Conservation (phyloP, 2,888 invertebrate species). For the Drosophila flavopinicola region DNA sequence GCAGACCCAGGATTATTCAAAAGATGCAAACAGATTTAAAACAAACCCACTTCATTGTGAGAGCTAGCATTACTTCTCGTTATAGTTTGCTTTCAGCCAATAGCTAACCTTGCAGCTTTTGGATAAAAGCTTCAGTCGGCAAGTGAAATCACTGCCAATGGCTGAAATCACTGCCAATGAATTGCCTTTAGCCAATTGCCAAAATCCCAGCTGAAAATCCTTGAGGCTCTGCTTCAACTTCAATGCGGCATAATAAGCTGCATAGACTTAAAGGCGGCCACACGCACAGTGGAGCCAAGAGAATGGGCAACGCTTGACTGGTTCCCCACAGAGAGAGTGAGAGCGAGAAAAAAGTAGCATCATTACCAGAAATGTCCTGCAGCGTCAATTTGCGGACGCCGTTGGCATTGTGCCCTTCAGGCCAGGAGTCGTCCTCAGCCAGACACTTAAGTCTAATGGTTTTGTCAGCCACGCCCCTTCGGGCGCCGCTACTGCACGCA, state of each 20-base stretch:
- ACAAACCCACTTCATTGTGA: neutral
- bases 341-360: constrained; percentile 38
- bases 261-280: constrained; percentile 32
- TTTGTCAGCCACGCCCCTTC: constrained; percentile 55
- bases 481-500: constrained; percentile 52
- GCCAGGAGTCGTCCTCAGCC: constrained; percentile 40
- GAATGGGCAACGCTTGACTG: constrained; percentile 43
- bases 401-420: constrained; percentile 75
- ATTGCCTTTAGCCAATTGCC: constrained; percentile 45
- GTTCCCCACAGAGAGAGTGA: neutral
- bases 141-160: constrained; percentile 26
- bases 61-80: neutral
- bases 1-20: neutral
- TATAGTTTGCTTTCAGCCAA: neutral
- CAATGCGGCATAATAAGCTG: constrained; percentile 63
- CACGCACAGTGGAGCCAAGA: constrained; percentile 14
- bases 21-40: neutral
- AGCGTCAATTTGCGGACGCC: constrained; percentile 75
- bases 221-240: constrained; percentile 53
- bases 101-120: neutral
- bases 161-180: constrained; percentile 34
- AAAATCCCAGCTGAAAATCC: constrained; percentile 37
- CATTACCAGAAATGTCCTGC: constrained; percentile 75
- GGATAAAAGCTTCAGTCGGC: neutral
- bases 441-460: constrained; percentile 78